Evolutionary conservation across 2,888 invertebrate genomes (phyloP), one percentile per base, ranked within the genome.

Genomic region (Philaethria dido): DNA sequence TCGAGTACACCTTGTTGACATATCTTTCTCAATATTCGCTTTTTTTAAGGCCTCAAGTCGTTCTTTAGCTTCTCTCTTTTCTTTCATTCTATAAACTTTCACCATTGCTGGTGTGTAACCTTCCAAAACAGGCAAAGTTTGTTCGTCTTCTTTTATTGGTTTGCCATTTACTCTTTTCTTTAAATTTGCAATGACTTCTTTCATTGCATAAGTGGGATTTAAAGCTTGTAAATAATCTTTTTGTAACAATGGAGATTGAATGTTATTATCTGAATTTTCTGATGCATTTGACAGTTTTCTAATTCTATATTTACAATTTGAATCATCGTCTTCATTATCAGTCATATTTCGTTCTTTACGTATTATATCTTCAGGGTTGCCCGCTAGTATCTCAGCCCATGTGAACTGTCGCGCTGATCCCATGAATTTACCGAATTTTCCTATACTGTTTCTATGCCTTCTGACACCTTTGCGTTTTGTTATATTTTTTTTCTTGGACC

Each of bases 201-300:
- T 88, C 96, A 96, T 96, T 0, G 95, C 95, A 55, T 94, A 94
- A 0, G 96, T 96, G 0, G 96, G 96, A 76, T 94, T 94, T 65
- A 93, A 73, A n/a, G 82, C 81, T 61, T 86, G 81, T 60, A 94
- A 81, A 74, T 85, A 94, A 80, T 86, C 93, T 81, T 84, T 89
- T 73, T 87, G 92, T 72, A 87, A 78, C 33, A 88, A 73, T 0
- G 85, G 89, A 1, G 88, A 87, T 61, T 84, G 87, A 13, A 79
- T 77, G 76, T 80, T 86, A 36, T 80, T 86, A 74, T 87, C 89
- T 68, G 68, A 74, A 67, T 78, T 84, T 39, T 89, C 90, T 3
- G 89, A 87, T 0, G 89, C 83, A 64, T 85, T 81, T 0, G 93
- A 92, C 2, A 92, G 74, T 72, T 90, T 92, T 54, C 93, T 78